phyloP scores from a whole-genome alignment of 2,797 vertebrate species.

The Channa striata region DNA sequence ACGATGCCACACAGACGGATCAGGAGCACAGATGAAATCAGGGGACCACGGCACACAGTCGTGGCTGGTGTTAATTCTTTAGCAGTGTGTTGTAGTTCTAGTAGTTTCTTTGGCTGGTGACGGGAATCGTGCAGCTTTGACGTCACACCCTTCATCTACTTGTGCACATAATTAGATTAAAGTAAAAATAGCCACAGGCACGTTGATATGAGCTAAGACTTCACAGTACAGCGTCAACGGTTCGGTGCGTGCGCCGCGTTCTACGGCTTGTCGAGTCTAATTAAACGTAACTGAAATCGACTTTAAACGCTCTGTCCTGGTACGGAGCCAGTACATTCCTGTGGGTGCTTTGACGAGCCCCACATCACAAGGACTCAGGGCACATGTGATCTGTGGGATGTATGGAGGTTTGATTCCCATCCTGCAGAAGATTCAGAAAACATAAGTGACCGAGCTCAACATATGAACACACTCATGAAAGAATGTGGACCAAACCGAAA shows the following conservation, averaged over 20 bases:
- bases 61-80: too few species aligned
- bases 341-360: background rate
- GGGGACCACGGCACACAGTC: too few species aligned
- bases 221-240: too few species aligned
- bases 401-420: conserved; percentile 29
- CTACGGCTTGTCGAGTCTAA: conserved; percentile 26
- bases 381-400: conserved; percentile 23
- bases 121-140: too few species aligned
- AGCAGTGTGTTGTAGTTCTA: too few species aligned
- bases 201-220: background rate
- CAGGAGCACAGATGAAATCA: too few species aligned
- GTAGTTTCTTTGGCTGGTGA: too few species aligned
- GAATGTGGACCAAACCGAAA: conserved; percentile 46
- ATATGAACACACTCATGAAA: background rate
- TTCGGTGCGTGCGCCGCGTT: background rate
- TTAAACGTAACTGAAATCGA: conserved; percentile 27
- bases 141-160: too few species aligned
- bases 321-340: conserved; percentile 37
- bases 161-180: background rate
- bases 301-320: conserved; percentile 39
- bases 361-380: conserved; percentile 15
- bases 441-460: conserved; percentile 21
- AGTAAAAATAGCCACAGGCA: background rate
- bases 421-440: conserved; percentile 20
- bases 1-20: too few species aligned